Conservation (phyloP, 2,797 vertebrate species). For the Squalus acanthias region DNA sequence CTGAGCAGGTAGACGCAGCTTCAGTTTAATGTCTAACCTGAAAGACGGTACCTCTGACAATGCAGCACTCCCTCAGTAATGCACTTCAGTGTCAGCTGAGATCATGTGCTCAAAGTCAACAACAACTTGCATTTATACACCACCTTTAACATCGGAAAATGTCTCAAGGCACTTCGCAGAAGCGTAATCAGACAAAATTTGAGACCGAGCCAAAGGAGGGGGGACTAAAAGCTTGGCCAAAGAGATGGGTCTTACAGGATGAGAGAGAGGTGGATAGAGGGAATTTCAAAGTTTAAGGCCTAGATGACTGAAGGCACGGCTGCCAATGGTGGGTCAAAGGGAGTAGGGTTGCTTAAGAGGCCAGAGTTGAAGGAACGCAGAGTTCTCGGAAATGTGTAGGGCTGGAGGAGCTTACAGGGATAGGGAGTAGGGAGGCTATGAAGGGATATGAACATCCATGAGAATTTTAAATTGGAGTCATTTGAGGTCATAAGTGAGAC, state of each 20-base stretch:
- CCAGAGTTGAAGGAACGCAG: neutral
- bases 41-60: neutral
- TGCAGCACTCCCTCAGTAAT: too few relatives aligned
- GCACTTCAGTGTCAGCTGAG: too few relatives aligned
- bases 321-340: too few relatives aligned
- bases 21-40: neutral
- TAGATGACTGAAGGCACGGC: neutral
- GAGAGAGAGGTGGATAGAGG: neutral
- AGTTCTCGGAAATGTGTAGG: neutral
- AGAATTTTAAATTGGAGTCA: neutral
- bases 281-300: neutral
- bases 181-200: too few relatives aligned
- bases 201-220: too few relatives aligned
- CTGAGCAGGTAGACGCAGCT: neutral
- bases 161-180: too few relatives aligned
- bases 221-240: too few relatives aligned
- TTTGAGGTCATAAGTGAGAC: neutral
- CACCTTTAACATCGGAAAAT: too few relatives aligned
- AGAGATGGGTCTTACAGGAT: neutral
- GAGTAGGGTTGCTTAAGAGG: neutral
- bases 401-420: neutral
- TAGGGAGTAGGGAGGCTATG: neutral
- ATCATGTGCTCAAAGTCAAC: too few relatives aligned
- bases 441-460: neutral
- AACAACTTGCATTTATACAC: too few relatives aligned